Evolutionary conservation across 1,140 invertebrate genomes (phyloP), one percentile per base, ranked within the genome.

Genomic region (Drosophila sp.): DNA sequence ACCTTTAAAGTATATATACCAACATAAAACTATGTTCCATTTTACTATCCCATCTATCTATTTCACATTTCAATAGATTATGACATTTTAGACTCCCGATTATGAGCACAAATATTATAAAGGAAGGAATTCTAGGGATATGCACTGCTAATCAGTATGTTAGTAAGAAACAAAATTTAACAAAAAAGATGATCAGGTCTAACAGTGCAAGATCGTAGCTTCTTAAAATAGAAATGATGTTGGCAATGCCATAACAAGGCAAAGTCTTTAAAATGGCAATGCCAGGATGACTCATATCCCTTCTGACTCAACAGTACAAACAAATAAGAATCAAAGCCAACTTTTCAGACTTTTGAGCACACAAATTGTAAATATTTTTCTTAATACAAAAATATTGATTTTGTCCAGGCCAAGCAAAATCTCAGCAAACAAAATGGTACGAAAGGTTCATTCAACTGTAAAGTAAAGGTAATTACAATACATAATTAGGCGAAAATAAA

Each of bases 371-470:
- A 71, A 80, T 72, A 80, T 60, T 85, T 67, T 44, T 38, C 38
- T 84, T 84, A 77, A 72, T 27, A 66, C 32, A 68, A 70, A 66
- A 80, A 84, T 84, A 84, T 83, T 84, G 60, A 79, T 84, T 83
- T 79, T 79, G 4, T 4, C 23, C 32, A 50, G 60, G 64, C 10
- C 17, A 66, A 79, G 54, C 54, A 11, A 35, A 25, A 23, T 25
- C n/a, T 27, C 17, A 10, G 29, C 41, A 75, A 61, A 70, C 60
- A 61, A 47, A 76, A 47, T 61, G 41, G 35, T 61, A 38, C 54
- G 1, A 30, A 29, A 40, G 40, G 80, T 80, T 84, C 80, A 54
- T 80, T 84, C 72, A 85, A 80, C 76, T 67, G 40, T n/a, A 65
- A 61, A 25, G 17, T 10, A 32, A 63, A 40, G 11, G 65, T 35